Evolutionary conservation across 2,888 invertebrate species (phyloP), one percentile per base, ranked within the genome.

Genomic region (Cheilosia scutellata): DNA sequence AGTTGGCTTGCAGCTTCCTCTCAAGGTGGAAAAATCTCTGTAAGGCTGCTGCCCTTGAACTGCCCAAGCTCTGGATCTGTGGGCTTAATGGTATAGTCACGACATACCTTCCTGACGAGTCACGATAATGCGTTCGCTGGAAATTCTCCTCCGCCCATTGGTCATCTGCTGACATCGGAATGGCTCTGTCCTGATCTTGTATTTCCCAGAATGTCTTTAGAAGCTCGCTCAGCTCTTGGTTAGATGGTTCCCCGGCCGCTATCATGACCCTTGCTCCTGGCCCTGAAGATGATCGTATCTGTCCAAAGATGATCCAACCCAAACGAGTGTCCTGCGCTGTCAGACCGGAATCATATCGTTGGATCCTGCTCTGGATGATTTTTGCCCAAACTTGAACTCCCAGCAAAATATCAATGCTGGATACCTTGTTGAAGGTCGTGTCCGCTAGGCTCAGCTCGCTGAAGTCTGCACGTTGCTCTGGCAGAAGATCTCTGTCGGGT

Each of bases 111-210:
- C 74, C 74, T n/a, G 25, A n/a, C 16, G 4, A 5, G 11, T 27
- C n/a, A 3, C 51, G 40, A 11, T 27, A 27, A 20, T 55, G 42
- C 3, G 66, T 11, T n/a, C n/a, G 27, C 37, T 42, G 29, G 37
- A 71, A 71, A 33, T 71, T 57, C 3, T 47, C 13, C 27, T 71
- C 71, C 2, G 47, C 31, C 71, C 58, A 57, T 57, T 57, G 40
- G 4, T 66, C 55, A 13, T 68, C 68, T 1, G 11, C 13, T 6
- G 27, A 55, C 42, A 33, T 11, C 7, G 31, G 1, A 31, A 42
- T 57, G 13, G n/a, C 16, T 29, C 20, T 40, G 1, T 13, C 25
- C 33, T 42, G 57, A 57, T 70, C 42, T 49, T 70, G 57, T 9
- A 57, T 44, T 27, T 57, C 70, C 31, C 70, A 57, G 13, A 57